Evolutionary conservation across 2,113 vertebrate genomes (phyloP), one percentile per base, ranked within the genome.

Genomic region (Mormoops blainvillei): DNA sequence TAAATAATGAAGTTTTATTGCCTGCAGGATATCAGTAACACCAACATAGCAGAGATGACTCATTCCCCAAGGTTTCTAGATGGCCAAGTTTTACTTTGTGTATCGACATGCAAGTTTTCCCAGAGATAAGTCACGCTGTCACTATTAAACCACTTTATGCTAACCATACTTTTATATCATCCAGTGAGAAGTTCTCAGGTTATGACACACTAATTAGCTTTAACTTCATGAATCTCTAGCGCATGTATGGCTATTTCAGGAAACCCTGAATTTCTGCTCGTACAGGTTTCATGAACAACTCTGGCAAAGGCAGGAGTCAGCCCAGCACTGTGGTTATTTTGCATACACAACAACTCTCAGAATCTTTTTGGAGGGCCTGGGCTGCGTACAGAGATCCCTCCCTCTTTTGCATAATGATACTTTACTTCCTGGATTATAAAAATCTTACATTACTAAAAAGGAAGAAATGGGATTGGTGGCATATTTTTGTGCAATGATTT

Each of bases 391-490:
- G 65, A 78, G 83, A 48, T 63, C 77, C 41, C 68, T 95, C 73
- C 45, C 58, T 84, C n/a, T 88, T 96, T 92, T 74, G n/a, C 67
- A 91, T 83, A 91, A 85, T 91, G 41, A 76, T 14, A 56, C 84
- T 92, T 94, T 65, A 83, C 43, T 97, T 96, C 85, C 92, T 97
- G 82, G 38, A 89, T 94, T 90, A 83, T 71, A 96, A 95, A 97
- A 84, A 87, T 77, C 77, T 74, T 36, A 63, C 67, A 91, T 88
- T 88, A 91, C 56, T 86, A 70, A 54, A 94, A 50, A 56, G 80
- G 95, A 96, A 93, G 81, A 67, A 96, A 90, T 76, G 81, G 26
- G 68, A 74, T 92, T 94, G 65, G 28, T 86, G 61, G 20, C 67
- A 86, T 33, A 91, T 45, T 93, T 97, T 84, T 91, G 48, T 93